phyloP scores from a whole-genome alignment of 2,113 vertebrate species.

The Channa argus region DNA sequence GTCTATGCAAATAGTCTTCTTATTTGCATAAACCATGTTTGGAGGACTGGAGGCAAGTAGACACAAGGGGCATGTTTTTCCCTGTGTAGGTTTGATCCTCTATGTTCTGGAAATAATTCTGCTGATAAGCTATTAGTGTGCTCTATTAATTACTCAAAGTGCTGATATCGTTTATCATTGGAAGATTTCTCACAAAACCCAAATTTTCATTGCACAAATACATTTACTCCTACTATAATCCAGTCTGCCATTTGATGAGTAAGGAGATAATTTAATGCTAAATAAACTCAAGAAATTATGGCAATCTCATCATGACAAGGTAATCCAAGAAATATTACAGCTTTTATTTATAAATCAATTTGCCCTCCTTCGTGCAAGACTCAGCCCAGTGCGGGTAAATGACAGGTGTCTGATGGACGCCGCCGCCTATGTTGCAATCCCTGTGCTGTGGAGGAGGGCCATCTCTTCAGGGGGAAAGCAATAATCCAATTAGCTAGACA shows the following conservation, averaged over 20 bases:
- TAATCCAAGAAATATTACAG: constrained; percentile 41
- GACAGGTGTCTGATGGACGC: constrained; percentile 72
- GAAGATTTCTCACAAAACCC: constrained; percentile 11
- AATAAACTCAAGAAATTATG: constrained; percentile 28
- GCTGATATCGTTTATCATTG: constrained; percentile 27
- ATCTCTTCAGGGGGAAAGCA: constrained; percentile 81
- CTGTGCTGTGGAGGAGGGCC: constrained; percentile 51
- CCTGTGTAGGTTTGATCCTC: constrained; percentile 28
- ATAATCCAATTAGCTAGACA: constrained; percentile 88
- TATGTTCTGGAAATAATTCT: constrained; percentile 12
- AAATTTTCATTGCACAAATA: not conserved
- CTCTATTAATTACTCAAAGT: not conserved
- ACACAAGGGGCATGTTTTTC: constrained; percentile 51
- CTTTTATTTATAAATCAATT: constrained; percentile 59
- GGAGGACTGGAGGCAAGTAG: constrained; percentile 64
- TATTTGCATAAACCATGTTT: constrained; percentile 80
- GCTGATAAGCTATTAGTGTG: constrained; percentile 7
- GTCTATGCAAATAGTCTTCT: constrained; percentile 89
- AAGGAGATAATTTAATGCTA: constrained; percentile 15
- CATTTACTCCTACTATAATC: constrained; percentile 2
- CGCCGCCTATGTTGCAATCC: constrained; percentile 70
- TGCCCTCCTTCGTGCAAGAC: constrained; percentile 42
- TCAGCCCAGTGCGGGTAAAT: constrained; percentile 42
- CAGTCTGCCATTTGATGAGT: not conserved
- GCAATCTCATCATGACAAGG: constrained; percentile 21